Percentiles rank a stretch among this genome's conserved stretches.
These are phyloP conservation scores for Rhingia rostrata DNA, from an alignment of 2,888 invertebrate species.

Conservation along the genomic window DNA sequence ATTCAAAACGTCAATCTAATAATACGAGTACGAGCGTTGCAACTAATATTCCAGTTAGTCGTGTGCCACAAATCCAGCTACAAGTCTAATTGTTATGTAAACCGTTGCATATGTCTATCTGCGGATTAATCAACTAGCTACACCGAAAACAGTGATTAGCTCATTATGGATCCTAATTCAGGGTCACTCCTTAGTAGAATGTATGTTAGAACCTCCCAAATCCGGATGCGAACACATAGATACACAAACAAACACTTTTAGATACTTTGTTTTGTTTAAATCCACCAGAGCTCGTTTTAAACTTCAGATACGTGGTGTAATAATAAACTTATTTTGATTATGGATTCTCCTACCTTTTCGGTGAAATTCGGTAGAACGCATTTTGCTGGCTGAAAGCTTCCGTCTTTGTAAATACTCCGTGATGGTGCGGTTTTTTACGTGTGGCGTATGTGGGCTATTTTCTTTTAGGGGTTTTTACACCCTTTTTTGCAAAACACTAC, in stretches of 20 bases:
- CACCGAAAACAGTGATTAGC: conserved; percentile 65
- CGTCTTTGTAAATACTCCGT: conserved; percentile 69
- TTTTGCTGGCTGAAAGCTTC: conserved; percentile 70
- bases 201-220: conserved; percentile 71
- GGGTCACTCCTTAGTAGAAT: conserved; percentile 52
- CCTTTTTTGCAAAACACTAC: conserved; percentile 17
- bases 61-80: conserved; percentile 67
- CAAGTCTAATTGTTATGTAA: conserved; percentile 62
- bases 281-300: background rate
- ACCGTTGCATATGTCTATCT: conserved; percentile 10
- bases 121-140: background rate
- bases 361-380: conserved; percentile 71
- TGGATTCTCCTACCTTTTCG: conserved; percentile 60
- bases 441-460: conserved; percentile 32
- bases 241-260: conserved; percentile 35
- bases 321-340: background rate
- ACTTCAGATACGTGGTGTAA: background rate
- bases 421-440: conserved; percentile 21
- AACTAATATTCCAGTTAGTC: conserved; percentile 66
- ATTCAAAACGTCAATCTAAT: conserved; percentile 58
- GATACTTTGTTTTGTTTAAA: conserved; percentile 12
- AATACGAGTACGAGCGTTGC: conserved; percentile 47
- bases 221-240: conserved; percentile 58
- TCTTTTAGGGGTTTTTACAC: conserved; percentile 18
- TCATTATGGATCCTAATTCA: conserved; percentile 61